Percentiles rank a stretch among this genome's conserved stretches.
Conservation (phyloP, 2,113 vertebrate genomes). For the Isurus oxyrinchus region DNA sequence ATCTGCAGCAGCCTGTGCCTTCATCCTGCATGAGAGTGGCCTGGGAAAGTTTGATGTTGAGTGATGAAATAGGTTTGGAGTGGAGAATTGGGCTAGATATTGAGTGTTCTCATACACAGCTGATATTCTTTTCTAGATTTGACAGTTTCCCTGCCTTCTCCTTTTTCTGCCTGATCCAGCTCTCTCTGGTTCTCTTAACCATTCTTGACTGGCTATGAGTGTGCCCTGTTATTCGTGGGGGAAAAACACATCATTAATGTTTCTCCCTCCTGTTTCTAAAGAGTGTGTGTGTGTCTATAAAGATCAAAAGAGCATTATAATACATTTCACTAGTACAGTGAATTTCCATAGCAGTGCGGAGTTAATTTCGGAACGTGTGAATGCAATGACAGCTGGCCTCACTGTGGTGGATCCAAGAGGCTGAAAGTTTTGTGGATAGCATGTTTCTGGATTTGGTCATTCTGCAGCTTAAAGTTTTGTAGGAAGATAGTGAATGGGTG, state of each 20-base stretch:
- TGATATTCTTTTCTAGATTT: neutral
- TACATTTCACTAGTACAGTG: neutral
- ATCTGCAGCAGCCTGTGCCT: constrained; percentile 52
- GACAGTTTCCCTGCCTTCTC: neutral
- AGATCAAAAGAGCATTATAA: neutral
- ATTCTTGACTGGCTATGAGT: neutral
- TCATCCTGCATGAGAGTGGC: constrained; percentile 49
- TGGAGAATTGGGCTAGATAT: neutral
- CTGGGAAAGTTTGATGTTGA: constrained; percentile 46
- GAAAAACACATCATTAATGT: neutral
- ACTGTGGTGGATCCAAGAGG: no score
- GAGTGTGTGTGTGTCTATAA: neutral
- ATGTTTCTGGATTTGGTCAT: no score
- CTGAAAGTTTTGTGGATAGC: no score
- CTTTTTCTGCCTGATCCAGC: neutral
- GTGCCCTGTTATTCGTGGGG: neutral
- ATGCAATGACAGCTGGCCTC: neutral
- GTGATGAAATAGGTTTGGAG: constrained; percentile 35
- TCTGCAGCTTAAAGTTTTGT: no score
- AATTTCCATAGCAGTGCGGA: neutral
- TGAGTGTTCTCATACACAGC: neutral
- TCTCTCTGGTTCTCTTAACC: neutral
- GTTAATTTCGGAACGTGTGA: neutral
- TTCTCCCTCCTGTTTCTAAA: neutral
- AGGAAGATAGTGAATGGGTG: no score